Evolutionary conservation across 2,797 vertebrate species (phyloP), one percentile per base, ranked within the genome.

Genomic region (Dendrocincla fuliginosa): DNA sequence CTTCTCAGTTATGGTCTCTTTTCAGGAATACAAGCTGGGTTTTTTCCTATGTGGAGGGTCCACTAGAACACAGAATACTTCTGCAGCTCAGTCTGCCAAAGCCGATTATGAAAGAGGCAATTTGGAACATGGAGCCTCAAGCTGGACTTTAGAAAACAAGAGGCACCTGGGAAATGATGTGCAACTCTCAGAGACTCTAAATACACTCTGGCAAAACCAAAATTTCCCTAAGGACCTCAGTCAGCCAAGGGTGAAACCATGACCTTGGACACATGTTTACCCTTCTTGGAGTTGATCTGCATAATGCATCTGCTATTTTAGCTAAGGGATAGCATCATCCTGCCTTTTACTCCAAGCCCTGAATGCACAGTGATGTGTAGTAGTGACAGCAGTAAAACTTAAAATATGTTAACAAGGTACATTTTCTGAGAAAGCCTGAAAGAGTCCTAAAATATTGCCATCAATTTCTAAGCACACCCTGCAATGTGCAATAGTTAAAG

Each of bases 91-190:
- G 24, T 30, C 60, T 94, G 94, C 90, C 86, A 95, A 92, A 87
- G 13, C 53, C 75, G 71, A 90, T 95, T 96, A 85, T 71, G 86
- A 96, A 96, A 95, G 87, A 93, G 30, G 53, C 49, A 53, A 5
- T 79, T 91, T 90, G 74, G 90, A 94, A 86, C 86, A 68, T 1
- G 4, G 6, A 89, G 55, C 55, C 71, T 93, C 67, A 89, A 86
- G 68, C 44, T 86, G 82, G 59, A 93, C 79, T 94, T 93, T 7
- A 87, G 68, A 96, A 95, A 95, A 95, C 41, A 96, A 76, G 87
- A 90, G 89, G 73, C 92, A 95, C 91, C 90, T 92, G 92, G 95
- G 91, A 93, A 95, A 95, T 88, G 59, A 94, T 93, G 69, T 91
- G 91, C 70, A 91, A 95, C 76, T 93, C 12, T 1, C 41, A 20